A percentile compares a stretch with the other conserved stretches of the same genome.
These are phyloP conservation scores for Pristionchus maxplancki DNA, from an alignment of 2,888 invertebrate species.

Conservation along the genomic window DNA sequence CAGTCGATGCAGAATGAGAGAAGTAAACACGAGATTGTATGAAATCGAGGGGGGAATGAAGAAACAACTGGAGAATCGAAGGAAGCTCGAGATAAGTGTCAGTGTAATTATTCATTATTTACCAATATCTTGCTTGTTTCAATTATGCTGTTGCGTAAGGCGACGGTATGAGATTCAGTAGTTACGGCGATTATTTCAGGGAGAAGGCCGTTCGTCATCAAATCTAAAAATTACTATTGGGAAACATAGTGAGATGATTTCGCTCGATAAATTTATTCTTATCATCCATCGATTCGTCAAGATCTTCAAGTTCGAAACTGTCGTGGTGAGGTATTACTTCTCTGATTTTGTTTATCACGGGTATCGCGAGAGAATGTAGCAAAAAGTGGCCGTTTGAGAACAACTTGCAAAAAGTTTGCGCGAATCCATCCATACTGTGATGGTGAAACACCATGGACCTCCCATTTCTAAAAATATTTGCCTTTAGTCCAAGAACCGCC, in stretches of 20 bases:
- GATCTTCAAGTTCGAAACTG: not conserved
- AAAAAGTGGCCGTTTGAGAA: too few species aligned
- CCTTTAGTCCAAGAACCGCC: too few species aligned
- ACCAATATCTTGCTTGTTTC: too few species aligned
- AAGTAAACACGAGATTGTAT: not conserved
- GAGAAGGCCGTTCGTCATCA: not conserved
- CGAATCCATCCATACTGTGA: too few species aligned
- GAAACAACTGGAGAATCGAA: not conserved
- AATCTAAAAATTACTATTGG: not conserved
- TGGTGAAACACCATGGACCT: too few species aligned
- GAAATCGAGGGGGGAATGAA: conserved; percentile 1
- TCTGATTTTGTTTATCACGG: too few species aligned
- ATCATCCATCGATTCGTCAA: not conserved
- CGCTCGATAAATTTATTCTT: not conserved
- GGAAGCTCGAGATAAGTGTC: not conserved
- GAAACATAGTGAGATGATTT: not conserved
- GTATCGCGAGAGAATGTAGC: too few species aligned
- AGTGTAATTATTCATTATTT: not conserved
- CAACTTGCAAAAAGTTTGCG: too few species aligned
- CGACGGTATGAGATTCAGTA: too few species aligned
- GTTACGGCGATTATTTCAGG: not conserved
- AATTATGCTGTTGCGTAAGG: too few species aligned
- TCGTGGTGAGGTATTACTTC: too few species aligned
- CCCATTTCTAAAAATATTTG: too few species aligned
- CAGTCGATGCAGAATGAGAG: not conserved